Evolutionary conservation across 1,140 invertebrate species (phyloP).

Genomic region (Drosophila albomicans): DNA sequence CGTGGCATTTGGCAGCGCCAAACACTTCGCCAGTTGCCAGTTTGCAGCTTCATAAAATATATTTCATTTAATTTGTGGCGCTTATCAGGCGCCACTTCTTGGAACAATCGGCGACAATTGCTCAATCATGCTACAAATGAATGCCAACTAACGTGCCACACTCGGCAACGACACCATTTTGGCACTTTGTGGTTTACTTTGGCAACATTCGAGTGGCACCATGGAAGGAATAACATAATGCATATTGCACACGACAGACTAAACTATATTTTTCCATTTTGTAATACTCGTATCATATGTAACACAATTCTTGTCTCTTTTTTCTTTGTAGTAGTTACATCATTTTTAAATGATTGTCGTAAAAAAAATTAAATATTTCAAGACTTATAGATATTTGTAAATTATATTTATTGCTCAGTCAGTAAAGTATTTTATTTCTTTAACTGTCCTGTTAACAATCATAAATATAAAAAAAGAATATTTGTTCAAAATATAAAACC

Average conservation of each 20-base stretch:
- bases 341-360: no score
- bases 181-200: neutral
- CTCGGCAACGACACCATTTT: conserved; percentile 3
- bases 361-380: no score
- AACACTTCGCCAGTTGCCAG: conserved; percentile 34
- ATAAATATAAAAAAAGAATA: no score
- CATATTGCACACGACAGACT: neutral
- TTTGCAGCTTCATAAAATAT: conserved; percentile 43
- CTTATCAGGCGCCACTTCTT: conserved; percentile 77
- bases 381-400: no score
- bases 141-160: conserved; percentile 15
- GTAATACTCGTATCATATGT: neutral
- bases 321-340: neutral
- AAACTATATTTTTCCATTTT: neutral
- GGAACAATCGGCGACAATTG: conserved; percentile 76
- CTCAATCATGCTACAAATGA: conserved; percentile 68
- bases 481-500: no score
- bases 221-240: neutral
- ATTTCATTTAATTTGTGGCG: conserved; percentile 80
- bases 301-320: neutral
- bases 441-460: no score
- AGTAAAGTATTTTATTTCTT: no score
- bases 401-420: no score
- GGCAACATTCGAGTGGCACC: conserved; percentile 6
- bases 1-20: conserved; percentile 32